Conservation (phyloP, 2,888 invertebrate species). For the Sturmia bella region DNA sequence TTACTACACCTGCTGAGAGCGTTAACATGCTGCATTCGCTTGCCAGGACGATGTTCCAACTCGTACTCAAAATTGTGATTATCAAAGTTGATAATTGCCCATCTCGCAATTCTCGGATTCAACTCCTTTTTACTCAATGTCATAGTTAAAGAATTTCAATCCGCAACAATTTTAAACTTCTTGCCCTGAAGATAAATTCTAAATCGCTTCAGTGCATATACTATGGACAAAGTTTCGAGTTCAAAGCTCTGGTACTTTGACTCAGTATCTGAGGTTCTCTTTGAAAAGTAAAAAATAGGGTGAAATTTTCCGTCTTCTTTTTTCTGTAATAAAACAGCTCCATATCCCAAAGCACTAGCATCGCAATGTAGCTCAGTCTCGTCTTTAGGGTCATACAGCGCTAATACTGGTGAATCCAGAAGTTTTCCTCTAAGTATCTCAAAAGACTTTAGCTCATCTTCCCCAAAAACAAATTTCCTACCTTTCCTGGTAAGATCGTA, state of each 20-base stretch:
- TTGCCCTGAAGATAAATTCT: slow-evolving; percentile 31
- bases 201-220: slow-evolving; percentile 65
- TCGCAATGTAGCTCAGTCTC: slow-evolving; percentile 57
- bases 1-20: slow-evolving; percentile 43
- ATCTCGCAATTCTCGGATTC: slow-evolving; percentile 70
- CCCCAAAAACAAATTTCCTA: slow-evolving; percentile 35
- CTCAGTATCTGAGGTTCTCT: slow-evolving; percentile 8
- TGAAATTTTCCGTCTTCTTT: slow-evolving; percentile 49
- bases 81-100: slow-evolving; percentile 74
- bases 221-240: slow-evolving; percentile 73
- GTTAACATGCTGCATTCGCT: slow-evolving; percentile 68
- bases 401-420: slow-evolving; percentile 38
- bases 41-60: slow-evolving; percentile 63
- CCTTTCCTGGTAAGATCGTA: slow-evolving; percentile 41
- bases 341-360: slow-evolving; percentile 56
- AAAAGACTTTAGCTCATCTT: slow-evolving; percentile 24
- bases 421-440: slow-evolving; percentile 45
- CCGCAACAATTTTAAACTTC: slow-evolving; percentile 62
- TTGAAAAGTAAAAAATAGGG: slow-evolving; percentile 49
- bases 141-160: slow-evolving; percentile 55
- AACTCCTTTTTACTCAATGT: slow-evolving; percentile 73
- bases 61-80: slow-evolving; percentile 64
- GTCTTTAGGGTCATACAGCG: not conserved
- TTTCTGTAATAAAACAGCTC: slow-evolving; percentile 53
- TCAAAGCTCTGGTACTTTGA: slow-evolving; percentile 76